A percentile compares a stretch with the other conserved stretches of the same genome.
These are phyloP conservation scores for Cerastis rubricosa DNA, from an alignment of 2,888 invertebrate species.

Conservation along the genomic window DNA sequence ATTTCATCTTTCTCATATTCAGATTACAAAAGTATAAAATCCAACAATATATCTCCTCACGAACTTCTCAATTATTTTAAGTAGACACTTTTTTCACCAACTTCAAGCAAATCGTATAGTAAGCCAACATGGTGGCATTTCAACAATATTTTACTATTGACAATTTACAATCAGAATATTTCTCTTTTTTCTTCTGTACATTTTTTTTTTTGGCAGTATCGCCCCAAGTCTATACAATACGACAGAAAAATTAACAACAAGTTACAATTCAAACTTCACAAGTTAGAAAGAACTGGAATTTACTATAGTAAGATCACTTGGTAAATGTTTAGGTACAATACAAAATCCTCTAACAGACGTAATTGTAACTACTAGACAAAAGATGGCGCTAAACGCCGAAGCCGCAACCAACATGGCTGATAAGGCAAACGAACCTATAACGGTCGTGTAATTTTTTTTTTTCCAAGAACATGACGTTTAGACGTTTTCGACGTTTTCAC, in stretches of 20 bases:
- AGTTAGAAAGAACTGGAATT: conserved; percentile 49
- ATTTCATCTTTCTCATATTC: conserved; percentile 49
- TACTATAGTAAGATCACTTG: conserved; percentile 51
- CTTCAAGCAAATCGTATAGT: conserved; percentile 46
- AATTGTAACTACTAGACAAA: conserved; percentile 68
- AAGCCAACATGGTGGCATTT: conserved; percentile 44
- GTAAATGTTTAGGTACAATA: conserved; percentile 52
- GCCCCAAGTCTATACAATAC: conserved; percentile 46
- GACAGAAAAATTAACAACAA: conserved; percentile 51
- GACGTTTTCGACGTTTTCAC: conserved; percentile 80
- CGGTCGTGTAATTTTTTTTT: conserved; percentile 69
- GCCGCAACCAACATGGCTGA: conserved; percentile 66
- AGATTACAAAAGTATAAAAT: conserved; percentile 66
- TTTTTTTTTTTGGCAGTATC: conserved; percentile 36
- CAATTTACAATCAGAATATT: conserved; percentile 37
- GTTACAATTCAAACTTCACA: conserved; percentile 49
- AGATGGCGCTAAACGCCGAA: conserved; percentile 84
- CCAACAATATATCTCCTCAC: conserved; percentile 55
- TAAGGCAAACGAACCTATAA: conserved; percentile 50
- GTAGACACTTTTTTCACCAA: conserved; percentile 44
- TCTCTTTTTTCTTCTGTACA: conserved; percentile 18
- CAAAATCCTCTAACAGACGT: conserved; percentile 48
- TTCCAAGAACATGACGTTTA: conserved; percentile 66
- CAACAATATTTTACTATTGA: conserved; percentile 41
- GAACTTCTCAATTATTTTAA: conserved; percentile 37